phyloP scores from a whole-genome alignment of 2,797 vertebrate genomes.

The Threskiornis aethiopicus region DNA sequence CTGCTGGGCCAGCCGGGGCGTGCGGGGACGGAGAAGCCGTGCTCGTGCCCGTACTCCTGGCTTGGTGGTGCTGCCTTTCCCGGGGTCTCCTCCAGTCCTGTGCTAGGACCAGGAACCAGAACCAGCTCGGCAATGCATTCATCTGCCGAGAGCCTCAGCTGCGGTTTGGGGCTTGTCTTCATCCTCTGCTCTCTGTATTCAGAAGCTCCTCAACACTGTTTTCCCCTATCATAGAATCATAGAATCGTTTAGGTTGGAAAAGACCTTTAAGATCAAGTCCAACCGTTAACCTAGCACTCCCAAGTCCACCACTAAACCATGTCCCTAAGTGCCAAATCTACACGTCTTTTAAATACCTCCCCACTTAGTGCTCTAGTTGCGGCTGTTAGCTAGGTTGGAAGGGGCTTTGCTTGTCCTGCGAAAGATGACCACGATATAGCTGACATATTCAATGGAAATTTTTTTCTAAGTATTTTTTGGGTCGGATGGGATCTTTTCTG shows the following conservation, averaged over 20 bases:
- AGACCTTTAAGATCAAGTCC: not conserved
- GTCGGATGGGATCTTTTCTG: too few relatives aligned
- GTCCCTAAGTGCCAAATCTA: not conserved
- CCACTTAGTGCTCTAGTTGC: accelerated
- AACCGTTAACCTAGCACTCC: not conserved
- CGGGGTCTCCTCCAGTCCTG: not conserved
- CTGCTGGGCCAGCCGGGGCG: not conserved
- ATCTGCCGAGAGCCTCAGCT: accelerated
- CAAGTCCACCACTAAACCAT: not conserved
- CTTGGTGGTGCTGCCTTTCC: not conserved
- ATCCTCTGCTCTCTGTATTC: not conserved
- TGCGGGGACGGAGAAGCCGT: accelerated
- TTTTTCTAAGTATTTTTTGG: not conserved
- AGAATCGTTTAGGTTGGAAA: not conserved
- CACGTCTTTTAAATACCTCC: not conserved
- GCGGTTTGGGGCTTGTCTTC: not conserved
- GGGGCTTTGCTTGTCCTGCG: not conserved
- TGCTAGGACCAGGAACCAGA: not conserved
- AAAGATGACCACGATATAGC: accelerated
- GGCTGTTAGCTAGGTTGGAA: not conserved
- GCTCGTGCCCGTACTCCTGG: accelerated
- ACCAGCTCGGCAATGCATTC: not conserved
- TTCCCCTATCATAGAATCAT: not conserved
- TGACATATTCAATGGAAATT: accelerated
- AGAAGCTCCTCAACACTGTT: not conserved